phyloP scores from a whole-genome alignment of 92 coral and sea anemone species.

The Parazoanthus swiftii region DNA sequence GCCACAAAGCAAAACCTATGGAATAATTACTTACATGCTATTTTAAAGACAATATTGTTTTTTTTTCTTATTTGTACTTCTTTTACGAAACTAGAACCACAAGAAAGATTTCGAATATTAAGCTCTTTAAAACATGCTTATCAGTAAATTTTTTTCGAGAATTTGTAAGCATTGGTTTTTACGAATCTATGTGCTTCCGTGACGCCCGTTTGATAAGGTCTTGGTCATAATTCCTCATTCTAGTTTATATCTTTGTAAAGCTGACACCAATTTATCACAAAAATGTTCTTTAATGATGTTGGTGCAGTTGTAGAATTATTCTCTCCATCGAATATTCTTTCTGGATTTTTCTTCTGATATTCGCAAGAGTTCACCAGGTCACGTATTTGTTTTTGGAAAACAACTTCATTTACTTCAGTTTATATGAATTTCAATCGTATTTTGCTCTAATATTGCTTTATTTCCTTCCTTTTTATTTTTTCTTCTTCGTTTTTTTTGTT shows the following conservation, averaged over 20 bases:
- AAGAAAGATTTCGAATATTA: not conserved
- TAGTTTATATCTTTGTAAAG: not conserved
- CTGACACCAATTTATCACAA: conserved; percentile 26
- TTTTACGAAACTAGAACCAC: not conserved
- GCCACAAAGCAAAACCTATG: not conserved
- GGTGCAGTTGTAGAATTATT: not conserved
- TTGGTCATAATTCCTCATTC: not conserved
- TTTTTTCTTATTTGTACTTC: not conserved
- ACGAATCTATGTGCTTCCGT: conserved; percentile 7
- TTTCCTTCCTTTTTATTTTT: not conserved
- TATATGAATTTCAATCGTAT: not conserved
- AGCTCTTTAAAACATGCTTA: not conserved
- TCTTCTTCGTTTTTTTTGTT: no score
- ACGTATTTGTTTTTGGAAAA: not conserved
- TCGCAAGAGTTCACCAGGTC: not conserved
- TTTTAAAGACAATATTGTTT: not conserved
- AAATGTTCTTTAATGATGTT: not conserved
- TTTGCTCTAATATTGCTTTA: not conserved
- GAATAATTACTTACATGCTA: not conserved
- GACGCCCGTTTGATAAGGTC: conserved; percentile 21
- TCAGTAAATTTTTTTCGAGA: not conserved
- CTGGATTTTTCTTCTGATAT: not conserved
- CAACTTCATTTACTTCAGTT: not conserved
- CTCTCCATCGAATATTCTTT: not conserved
- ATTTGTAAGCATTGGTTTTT: not conserved